Percentiles rank a stretch among this genome's conserved stretches.
Conservation (phyloP, 2,888 invertebrate species). For the Athetis lepigone region DNA sequence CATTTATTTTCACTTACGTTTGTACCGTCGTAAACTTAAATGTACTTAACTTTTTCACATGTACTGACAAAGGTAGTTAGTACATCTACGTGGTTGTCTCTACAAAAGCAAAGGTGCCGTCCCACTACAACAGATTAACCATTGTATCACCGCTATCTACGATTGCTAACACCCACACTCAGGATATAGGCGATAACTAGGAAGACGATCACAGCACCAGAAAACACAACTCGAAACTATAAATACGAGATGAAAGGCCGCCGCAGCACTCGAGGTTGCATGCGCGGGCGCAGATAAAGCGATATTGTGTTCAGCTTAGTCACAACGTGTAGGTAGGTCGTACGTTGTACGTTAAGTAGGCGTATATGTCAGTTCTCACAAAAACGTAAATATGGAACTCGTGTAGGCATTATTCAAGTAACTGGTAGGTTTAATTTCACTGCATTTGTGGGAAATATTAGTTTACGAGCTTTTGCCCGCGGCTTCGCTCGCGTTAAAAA, state of each 20-base stretch:
- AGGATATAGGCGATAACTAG: constrained; percentile 42
- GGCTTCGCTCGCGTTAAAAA: too few relatives aligned
- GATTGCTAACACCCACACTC: constrained; percentile 41
- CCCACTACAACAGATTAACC: constrained; percentile 37
- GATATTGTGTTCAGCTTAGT: constrained; percentile 64
- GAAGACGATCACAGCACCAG: constrained; percentile 47
- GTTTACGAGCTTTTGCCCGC: too few relatives aligned
- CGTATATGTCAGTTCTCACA: constrained; percentile 39
- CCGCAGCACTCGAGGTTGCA: constrained; percentile 67
- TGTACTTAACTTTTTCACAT: background rate
- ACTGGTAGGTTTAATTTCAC: background rate
- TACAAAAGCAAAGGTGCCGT: constrained; percentile 20
- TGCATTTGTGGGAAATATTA: background rate
- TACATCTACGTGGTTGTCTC: background rate
- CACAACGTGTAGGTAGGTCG: constrained; percentile 45
- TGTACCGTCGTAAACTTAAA: background rate
- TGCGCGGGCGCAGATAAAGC: constrained; percentile 65
- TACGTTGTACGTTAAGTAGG: constrained; percentile 48
- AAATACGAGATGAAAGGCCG: constrained; percentile 71
- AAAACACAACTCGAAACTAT: constrained; percentile 60
- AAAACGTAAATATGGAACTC: constrained; percentile 14
- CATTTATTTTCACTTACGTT: background rate
- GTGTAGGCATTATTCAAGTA: background rate
- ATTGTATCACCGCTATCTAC: constrained; percentile 24
- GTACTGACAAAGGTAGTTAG: too few relatives aligned